Conservation (phyloP, 2,797 vertebrate genomes). For the Rhyacichthys aspro region DNA sequence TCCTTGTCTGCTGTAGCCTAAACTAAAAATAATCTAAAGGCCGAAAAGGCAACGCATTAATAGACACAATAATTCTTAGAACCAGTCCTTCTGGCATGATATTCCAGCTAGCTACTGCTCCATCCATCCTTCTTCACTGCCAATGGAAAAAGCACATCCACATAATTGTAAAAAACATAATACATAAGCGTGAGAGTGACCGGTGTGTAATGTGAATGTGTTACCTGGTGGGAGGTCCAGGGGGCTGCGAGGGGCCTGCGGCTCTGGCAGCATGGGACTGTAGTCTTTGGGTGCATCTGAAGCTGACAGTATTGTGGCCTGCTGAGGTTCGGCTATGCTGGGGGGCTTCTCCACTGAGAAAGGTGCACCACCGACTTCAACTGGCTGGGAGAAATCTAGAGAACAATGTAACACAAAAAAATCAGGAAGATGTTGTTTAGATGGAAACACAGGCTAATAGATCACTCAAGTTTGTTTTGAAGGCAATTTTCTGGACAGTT, state of each 20-base stretch:
- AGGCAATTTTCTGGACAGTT: too few species aligned
- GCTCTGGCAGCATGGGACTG: constrained; percentile 62
- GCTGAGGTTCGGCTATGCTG: constrained; percentile 62
- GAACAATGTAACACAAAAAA: background rate
- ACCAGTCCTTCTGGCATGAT: too few species aligned
- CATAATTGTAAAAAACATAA: too few species aligned
- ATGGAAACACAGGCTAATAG: too few species aligned
- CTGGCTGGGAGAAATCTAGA: constrained; percentile 71
- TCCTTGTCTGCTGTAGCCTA: too few species aligned
- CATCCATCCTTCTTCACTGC: background rate
- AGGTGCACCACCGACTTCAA: constrained; percentile 63
- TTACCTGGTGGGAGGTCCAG: constrained; percentile 72
- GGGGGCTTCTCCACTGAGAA: constrained; percentile 61
- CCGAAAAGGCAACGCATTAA: too few species aligned
- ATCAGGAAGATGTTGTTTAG: background rate
- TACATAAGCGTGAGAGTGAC: too few species aligned
- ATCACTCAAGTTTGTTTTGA: too few species aligned
- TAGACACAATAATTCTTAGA: too few species aligned
- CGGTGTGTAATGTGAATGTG: background rate
- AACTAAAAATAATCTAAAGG: too few species aligned
- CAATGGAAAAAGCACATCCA: too few species aligned
- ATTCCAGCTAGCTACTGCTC: background rate
- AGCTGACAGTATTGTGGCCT: constrained; percentile 27
- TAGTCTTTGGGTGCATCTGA: constrained; percentile 51
- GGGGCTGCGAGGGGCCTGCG: constrained; percentile 64